phyloP scores from a whole-genome alignment of 2,888 invertebrate species.

The Caradrina kadenii region DNA sequence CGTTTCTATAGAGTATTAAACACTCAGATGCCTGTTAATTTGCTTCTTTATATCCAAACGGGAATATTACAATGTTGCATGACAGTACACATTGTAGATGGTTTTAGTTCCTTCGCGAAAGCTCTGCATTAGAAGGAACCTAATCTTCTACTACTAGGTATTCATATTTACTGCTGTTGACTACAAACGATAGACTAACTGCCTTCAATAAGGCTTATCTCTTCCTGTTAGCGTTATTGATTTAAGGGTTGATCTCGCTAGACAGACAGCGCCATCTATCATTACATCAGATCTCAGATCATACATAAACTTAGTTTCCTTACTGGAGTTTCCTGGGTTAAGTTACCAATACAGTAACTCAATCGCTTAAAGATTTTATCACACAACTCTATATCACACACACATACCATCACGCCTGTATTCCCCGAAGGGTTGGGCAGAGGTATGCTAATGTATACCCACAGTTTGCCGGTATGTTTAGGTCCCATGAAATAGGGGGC shows the following conservation, averaged over 20 bases:
- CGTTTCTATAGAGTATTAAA: background rate
- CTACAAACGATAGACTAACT: slow-evolving; percentile 6
- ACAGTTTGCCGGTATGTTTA: too few relatives aligned
- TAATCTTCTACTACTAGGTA: background rate
- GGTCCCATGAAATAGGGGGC: too few relatives aligned
- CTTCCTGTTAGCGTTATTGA: slow-evolving; percentile 26
- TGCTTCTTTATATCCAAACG: background rate
- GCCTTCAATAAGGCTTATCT: background rate
- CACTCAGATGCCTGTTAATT: background rate
- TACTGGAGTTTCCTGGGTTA: slow-evolving; percentile 37
- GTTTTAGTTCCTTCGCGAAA: background rate
- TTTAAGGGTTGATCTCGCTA: slow-evolving; percentile 22
- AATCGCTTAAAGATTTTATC: slow-evolving; percentile 38
- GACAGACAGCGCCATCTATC: slow-evolving; percentile 39
- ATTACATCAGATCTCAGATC: slow-evolving; percentile 32
- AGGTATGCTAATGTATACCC: too few relatives aligned
- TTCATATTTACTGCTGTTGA: background rate
- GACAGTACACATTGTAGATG: background rate
- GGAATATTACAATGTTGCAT: background rate
- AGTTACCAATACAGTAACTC: slow-evolving; percentile 26
- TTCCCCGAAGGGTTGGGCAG: too few relatives aligned
- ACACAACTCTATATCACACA: background rate
- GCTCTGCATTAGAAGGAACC: background rate
- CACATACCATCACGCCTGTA: too few relatives aligned
- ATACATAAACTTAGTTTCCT: slow-evolving; percentile 32